These are phyloP conservation scores for Emys orbicularis DNA, from an alignment of 2,797 vertebrate species.

Conservation along the genomic window DNA sequence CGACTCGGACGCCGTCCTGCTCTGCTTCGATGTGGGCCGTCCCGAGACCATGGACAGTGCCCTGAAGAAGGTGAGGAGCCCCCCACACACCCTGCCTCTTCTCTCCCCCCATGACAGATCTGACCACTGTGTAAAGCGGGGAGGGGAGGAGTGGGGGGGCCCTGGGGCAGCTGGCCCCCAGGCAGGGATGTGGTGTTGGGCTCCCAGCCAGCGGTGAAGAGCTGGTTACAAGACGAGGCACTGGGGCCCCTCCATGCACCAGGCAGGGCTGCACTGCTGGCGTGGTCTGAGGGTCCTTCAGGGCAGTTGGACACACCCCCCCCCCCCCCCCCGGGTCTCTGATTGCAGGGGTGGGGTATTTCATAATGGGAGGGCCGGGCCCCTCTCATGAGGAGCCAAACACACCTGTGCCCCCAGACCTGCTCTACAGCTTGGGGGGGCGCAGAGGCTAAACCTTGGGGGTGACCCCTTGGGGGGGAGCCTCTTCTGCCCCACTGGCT, in stretches of 20 bases:
- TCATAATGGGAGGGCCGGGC: neutral
- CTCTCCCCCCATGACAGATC: neutral
- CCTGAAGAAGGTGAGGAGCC: conserved; percentile 89
- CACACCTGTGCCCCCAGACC: neutral
- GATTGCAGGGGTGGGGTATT: too few relatives aligned
- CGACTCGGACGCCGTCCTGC: conserved; percentile 93
- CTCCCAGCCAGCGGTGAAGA: neutral
- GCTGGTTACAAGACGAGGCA: neutral
- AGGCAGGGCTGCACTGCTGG: too few relatives aligned
- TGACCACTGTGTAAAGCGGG: neutral
- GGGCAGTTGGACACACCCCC: neutral
- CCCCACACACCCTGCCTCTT: neutral
- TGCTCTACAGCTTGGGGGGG: too few relatives aligned
- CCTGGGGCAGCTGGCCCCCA: neutral
- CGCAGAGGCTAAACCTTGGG: neutral
- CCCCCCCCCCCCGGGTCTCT: neutral
- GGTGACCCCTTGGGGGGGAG: too few relatives aligned
- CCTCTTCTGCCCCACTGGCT: neutral
- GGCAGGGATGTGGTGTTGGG: too few relatives aligned
- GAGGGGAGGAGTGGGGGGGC: neutral
- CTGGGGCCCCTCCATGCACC: too few relatives aligned
- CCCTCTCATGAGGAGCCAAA: neutral
- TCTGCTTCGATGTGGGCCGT: conserved; percentile 95
- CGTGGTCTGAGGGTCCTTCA: neutral
- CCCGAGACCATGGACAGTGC: conserved; percentile 92